Evolutionary conservation across 2,113 vertebrate species (phyloP).

Genomic region (Alces alces): DNA sequence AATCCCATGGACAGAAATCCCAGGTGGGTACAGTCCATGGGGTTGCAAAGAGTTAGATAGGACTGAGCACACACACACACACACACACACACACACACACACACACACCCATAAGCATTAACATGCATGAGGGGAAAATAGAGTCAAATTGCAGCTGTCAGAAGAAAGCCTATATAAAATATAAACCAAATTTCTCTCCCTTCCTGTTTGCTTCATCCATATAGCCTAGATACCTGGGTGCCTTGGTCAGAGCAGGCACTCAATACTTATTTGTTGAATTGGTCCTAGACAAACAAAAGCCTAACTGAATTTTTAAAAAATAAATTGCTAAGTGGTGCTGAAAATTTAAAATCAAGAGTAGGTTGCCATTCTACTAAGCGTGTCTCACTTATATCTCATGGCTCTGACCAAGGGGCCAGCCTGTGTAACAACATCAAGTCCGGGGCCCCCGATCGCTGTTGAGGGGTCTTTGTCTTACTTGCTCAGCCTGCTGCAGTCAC

Average conservation of each 20-base stretch:
- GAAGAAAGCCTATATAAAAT: not conserved
- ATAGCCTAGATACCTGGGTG: not conserved
- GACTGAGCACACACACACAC: not conserved
- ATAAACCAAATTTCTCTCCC: too few species aligned
- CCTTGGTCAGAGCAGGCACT: not conserved
- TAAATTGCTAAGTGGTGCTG: not conserved
- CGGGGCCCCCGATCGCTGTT: rapidly evolving
- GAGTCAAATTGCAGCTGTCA: not conserved
- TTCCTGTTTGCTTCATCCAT: not conserved
- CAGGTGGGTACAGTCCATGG: not conserved
- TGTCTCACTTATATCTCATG: not conserved
- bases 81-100: too few species aligned
- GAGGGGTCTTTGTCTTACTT: not conserved
- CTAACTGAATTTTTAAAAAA: not conserved
- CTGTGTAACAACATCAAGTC: not conserved
- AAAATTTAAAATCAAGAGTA: not conserved
- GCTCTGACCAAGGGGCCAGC: not conserved
- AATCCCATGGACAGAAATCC: not conserved
- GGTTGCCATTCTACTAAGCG: not conserved
- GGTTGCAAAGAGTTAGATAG: not conserved
- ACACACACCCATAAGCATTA: not conserved
- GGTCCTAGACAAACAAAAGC: not conserved
- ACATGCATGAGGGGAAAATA: not conserved
- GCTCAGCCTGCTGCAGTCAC: not conserved
- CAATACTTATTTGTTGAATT: not conserved